phyloP scores from a whole-genome alignment of 2,888 invertebrate species.

The Monopis laevigella region DNA sequence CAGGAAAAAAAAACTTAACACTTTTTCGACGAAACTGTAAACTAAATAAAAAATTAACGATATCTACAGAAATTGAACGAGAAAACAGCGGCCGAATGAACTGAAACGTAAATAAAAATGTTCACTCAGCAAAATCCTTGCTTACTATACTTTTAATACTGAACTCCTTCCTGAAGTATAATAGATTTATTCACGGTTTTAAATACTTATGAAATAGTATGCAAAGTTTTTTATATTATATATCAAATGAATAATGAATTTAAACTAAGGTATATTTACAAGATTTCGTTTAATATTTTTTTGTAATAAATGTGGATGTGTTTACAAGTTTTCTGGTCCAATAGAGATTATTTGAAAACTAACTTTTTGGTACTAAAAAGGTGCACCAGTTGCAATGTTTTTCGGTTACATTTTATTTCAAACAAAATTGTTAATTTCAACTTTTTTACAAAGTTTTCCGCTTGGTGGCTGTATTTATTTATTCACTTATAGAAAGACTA shows the following conservation, averaged over 20 bases:
- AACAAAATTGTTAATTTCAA: no score
- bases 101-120: constrained; percentile 5
- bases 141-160: background rate
- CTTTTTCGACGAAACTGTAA: background rate
- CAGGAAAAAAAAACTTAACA: background rate
- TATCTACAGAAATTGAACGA: constrained; percentile 3
- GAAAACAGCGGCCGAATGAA: constrained; percentile 2
- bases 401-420: no score
- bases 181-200: background rate
- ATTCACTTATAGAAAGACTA: no score
- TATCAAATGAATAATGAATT: no score
- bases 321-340: background rate
- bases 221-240: no score
- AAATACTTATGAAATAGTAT: background rate
- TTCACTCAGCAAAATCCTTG: constrained; percentile 4
- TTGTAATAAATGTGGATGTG: constrained; percentile 4
- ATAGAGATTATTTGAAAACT: constrained; percentile 6
- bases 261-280: no score
- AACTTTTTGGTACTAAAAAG: background rate
- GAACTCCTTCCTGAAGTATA: background rate
- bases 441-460: no score
- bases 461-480: no score
- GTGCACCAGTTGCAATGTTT: constrained; percentile 1
- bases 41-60: constrained; percentile 3
- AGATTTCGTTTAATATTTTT: no score